A percentile compares a stretch with the other conserved stretches of the same genome.
phyloP scores from a whole-genome alignment of 2,797 vertebrate genomes.

The Sternarchorhynchus goeldii region DNA sequence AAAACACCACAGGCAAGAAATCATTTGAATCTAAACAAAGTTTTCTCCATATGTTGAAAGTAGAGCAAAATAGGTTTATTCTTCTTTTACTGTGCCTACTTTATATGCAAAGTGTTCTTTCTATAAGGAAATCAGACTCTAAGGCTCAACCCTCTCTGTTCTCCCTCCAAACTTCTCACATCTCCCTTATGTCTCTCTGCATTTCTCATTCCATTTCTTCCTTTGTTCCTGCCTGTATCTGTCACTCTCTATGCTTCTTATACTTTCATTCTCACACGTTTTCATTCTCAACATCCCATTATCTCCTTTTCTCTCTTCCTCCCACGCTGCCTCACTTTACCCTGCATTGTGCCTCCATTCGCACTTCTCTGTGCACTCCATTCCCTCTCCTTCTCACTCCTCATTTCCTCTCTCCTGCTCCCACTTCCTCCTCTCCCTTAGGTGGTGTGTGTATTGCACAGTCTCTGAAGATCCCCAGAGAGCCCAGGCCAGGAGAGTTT shows the following conservation, averaged over 20 bases:
- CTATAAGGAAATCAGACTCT: slow-evolving; percentile 41
- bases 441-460: slow-evolving; percentile 97
- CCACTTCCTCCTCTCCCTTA: slow-evolving; percentile 61
- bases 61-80: slow-evolving; percentile 33
- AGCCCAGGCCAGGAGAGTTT: slow-evolving; percentile 90
- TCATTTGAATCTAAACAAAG: slow-evolving; percentile 52
- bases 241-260: slow-evolving; percentile 29
- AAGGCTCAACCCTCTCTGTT: background rate
- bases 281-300: slow-evolving; percentile 47
- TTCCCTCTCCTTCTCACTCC: slow-evolving; percentile 27
- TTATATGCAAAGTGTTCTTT: slow-evolving; percentile 36
- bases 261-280: slow-evolving; percentile 39
- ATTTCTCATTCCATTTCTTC: slow-evolving; percentile 2
- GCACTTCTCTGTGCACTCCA: slow-evolving; percentile 30
- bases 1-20: slow-evolving; percentile 52
- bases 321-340: slow-evolving; percentile 30
- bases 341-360: slow-evolving; percentile 27
- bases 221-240: slow-evolving; percentile 38
- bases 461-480: slow-evolving; percentile 93
- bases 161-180: slow-evolving; percentile 21
- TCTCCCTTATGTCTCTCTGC: slow-evolving; percentile 33
- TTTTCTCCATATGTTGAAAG: slow-evolving; percentile 21
- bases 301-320: slow-evolving; percentile 44
- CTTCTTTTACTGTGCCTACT: slow-evolving; percentile 42
- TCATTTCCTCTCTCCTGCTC: background rate